Evolutionary conservation across 2,888 invertebrate species (phyloP), one percentile per base, ranked within the genome.

Genomic region (Acronicta leporina): DNA sequence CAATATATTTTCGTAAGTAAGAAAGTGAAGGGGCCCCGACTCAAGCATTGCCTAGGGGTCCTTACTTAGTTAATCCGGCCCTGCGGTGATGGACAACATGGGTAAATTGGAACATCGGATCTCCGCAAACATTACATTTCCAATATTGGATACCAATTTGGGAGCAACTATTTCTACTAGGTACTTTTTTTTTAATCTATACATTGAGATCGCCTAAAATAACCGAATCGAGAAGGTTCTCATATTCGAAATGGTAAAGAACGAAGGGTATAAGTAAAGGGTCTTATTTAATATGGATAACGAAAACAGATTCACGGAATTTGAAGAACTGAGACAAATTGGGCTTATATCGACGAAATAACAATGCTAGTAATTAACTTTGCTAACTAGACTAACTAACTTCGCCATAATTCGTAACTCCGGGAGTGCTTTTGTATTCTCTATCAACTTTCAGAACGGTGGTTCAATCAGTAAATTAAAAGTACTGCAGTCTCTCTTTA

Each of bases 351-450:
- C 10, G 25, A 27, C 40, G 35, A 43, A 10, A 7, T 20, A 49
- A 69, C 66, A 69, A 43, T 7, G 20, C 20, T 45, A 5, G 25
- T 40, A 30, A 16, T 42, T 63, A 42, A 67, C 46, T 57, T 57
- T 45, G 57, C 45, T 58, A 30, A 47, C 40, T 42, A 9, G 43
- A 13, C 13, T n/a, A 64, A 57, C 56, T 27, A 52, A 46, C 35
- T 16, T 51, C 33, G 46, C 20, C 16, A 35, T 35, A 52, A 55
- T 53, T 58, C n/a, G 30, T 40, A 71, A 63, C 59, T 72, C 48
- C 27, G 40, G 25, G 42, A 68, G 64, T 60, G 53, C 60, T 68
- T 47, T 45, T 42, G 49, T 48, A 59, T 46, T 42, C 43, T 50
- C 49, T 35, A 61, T 30, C 38, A 65, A 71, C 16, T 64, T 64